Base-by-base conservation (phyloP, 2,113 vertebrate genomes). In the Sylvia atricapilla region DNA sequence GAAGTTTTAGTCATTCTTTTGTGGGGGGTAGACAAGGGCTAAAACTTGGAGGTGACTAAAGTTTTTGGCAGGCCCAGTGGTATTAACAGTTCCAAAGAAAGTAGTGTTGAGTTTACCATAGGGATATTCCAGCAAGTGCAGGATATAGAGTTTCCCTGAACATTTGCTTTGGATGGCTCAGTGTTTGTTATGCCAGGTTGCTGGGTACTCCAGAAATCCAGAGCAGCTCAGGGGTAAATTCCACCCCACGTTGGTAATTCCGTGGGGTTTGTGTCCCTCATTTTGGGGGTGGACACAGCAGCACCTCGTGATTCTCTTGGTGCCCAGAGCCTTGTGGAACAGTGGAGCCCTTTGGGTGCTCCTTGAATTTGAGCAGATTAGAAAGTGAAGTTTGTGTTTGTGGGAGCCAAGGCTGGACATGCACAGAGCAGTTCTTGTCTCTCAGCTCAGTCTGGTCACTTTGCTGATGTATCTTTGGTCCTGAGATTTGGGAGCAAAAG, bases 141-240 rank as follows among this genome's bases (percentile, higher is more conserved):
- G 62, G 83, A 28, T 86, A 77, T 86, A 84, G 64, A 55, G 31
- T 96, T 95, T 95, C 94, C 63, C 76, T 84, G 75, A 31, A 15
- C 80, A 59, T 86, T 95, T 89, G 95, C 76, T 89, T 43, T 86
- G 86, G 79, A 33, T 70, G 52, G 46, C 80, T 92, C 62, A 5
- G 5, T 84, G 92, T 92, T 94, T 93, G 89, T 96, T 84, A 35
- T 24, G 67, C 84, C 94, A 93, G 64, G 95, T 93, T 96, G 94
- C 95, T 90, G 94, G 76, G 89, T 44, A 67, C 80, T 78, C 47
- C 37, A 78, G 56, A 55, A 85, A 78, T 74, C 52, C 52, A 28
- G 25, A 52, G 91, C 79, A 93, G 84, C 4, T 0, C 41, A 3
- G 55, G 44, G 63, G 7, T 39, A 1, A 41, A 50, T 78, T 55